Conservation (phyloP, 2,113 vertebrate species). For the Odocoileus virginianus region DNA sequence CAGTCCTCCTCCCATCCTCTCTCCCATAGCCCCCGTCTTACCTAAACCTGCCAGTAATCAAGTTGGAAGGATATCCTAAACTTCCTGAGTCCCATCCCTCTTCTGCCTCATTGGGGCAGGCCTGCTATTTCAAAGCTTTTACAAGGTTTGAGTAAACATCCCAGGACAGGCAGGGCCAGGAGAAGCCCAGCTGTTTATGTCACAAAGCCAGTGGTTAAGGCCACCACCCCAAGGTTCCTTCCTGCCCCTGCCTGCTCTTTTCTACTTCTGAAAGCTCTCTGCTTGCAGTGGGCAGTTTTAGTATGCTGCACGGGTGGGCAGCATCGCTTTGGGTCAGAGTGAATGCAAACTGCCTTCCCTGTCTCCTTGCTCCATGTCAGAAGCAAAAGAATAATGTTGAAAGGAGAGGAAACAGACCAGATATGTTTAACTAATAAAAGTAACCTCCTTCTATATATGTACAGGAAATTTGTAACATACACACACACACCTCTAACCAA, state of each 20-base stretch:
- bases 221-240: neutral
- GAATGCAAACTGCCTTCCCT: neutral
- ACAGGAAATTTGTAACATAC: neutral
- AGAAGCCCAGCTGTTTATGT: neutral
- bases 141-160: neutral
- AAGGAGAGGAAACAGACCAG: neutral
- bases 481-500: neutral
- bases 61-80: neutral
- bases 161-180: neutral
- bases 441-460: neutral
- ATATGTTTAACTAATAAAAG: neutral
- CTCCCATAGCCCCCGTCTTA: neutral
- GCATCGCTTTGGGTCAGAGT: neutral
- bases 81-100: neutral
- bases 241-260: neutral
- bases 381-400: neutral
- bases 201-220: neutral
- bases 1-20: neutral
- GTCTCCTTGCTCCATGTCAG: neutral
- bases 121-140: conserved; percentile 1
- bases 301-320: neutral
- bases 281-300: neutral
- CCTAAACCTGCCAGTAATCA: neutral
- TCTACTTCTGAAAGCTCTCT: neutral
- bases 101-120: neutral